These are phyloP conservation scores for Avahi laniger DNA, from an alignment of 2,797 vertebrate species.

Conservation along the genomic window DNA sequence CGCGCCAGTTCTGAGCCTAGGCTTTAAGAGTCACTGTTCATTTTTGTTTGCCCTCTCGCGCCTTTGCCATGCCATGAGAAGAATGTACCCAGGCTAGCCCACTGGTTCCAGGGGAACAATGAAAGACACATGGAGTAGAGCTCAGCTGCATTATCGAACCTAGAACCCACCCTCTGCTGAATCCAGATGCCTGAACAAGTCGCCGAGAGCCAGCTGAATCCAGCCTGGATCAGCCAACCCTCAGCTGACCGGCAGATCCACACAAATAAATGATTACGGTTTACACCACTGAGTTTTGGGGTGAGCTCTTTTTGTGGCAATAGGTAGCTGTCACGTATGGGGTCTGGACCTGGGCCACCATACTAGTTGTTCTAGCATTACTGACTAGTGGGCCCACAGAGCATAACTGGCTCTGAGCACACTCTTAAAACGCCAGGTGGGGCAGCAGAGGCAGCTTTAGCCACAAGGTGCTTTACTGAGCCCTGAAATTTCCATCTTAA, in stretches of 20 bases:
- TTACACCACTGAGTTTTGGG: not conserved
- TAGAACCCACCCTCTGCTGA: not conserved
- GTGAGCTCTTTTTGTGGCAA: not conserved
- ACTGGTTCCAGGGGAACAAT: not conserved
- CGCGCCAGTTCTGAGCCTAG: not conserved
- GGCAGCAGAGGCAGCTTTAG: not conserved
- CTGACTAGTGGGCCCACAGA: not conserved
- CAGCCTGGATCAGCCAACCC: not conserved
- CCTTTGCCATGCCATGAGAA: not conserved
- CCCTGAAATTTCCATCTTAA: not conserved
- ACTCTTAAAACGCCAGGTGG: not conserved
- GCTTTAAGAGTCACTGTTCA: not conserved
- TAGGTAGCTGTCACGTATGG: not conserved
- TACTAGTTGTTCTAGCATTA: not conserved
- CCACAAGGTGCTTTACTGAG: not conserved
- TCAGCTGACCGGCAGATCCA: not conserved
- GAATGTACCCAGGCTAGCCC: not conserved
- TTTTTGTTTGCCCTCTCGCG: not conserved
- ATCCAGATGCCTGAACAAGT: not conserved
- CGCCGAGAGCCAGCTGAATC: not conserved
- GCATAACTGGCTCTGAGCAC: not conserved
- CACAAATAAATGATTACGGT: not conserved
- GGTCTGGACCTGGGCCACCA: not conserved
- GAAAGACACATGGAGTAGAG: not conserved
- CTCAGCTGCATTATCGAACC: not conserved